Conservation (phyloP, 2,888 invertebrate species). For the Nomada flava region DNA sequence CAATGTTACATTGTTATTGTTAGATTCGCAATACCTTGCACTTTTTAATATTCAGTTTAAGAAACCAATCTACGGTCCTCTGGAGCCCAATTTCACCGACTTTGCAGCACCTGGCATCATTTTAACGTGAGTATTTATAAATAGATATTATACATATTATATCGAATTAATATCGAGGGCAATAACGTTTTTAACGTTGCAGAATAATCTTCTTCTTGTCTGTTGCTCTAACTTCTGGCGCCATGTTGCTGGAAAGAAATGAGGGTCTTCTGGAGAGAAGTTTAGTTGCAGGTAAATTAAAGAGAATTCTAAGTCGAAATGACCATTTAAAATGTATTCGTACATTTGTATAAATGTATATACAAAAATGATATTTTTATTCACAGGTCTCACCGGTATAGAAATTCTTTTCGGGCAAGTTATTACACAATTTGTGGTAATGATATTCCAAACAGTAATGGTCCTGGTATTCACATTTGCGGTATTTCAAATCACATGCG, state of each 20-base stretch:
- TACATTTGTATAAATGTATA: too few species aligned
- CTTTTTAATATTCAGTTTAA: slow-evolving; percentile 85
- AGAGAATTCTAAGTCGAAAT: not conserved
- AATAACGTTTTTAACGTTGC: slow-evolving; percentile 64
- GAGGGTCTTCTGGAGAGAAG: slow-evolving; percentile 96
- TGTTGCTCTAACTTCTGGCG: slow-evolving; percentile 95
- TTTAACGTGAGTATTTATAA: slow-evolving; percentile 88
- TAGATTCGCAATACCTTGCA: slow-evolving; percentile 1
- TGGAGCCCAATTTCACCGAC: slow-evolving; percentile 94
- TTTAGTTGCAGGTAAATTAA: slow-evolving; percentile 91
- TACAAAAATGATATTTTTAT: not conserved
- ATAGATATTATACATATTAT: not conserved
- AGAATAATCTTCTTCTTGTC: slow-evolving; percentile 97
- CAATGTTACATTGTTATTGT: too few species aligned
- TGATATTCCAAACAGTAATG: slow-evolving; percentile 92
- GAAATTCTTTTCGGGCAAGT: slow-evolving; percentile 96
- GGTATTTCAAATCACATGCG: slow-evolving; percentile 91
- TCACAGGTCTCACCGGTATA: slow-evolving; percentile 87
- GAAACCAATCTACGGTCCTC: slow-evolving; percentile 90
- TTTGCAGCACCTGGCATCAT: slow-evolving; percentile 98
- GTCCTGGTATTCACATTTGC: slow-evolving; percentile 92
- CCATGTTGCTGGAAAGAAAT: slow-evolving; percentile 94
- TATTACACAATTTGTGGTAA: slow-evolving; percentile 93
- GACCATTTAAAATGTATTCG: not conserved
- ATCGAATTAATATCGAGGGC: not conserved